Conservation (phyloP, 2,888 invertebrate species). For the Oeneis ivallda region DNA sequence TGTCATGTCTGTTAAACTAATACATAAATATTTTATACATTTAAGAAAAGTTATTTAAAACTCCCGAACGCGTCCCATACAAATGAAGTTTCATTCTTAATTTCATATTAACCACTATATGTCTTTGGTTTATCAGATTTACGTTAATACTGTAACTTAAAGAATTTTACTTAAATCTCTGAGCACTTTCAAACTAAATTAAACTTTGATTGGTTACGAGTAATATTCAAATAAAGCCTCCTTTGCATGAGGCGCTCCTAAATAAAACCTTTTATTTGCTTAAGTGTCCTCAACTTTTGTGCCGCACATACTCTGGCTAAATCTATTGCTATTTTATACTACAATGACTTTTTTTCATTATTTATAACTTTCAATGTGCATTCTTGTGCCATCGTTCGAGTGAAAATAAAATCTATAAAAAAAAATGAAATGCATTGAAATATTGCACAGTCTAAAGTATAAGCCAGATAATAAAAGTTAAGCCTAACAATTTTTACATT, state of each 20-base stretch:
- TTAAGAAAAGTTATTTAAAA: too few species aligned
- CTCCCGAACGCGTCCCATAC: too few species aligned
- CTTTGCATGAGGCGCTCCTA: neutral
- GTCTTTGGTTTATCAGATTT: too few species aligned
- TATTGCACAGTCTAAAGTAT: conserved; percentile 30
- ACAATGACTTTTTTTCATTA: conserved; percentile 14
- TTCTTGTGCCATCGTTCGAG: conserved; percentile 30
- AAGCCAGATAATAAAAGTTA: conserved; percentile 28
- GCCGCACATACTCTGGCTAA: conserved; percentile 27
- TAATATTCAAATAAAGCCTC: too few species aligned
- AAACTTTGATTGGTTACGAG: too few species aligned
- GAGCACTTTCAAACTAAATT: too few species aligned
- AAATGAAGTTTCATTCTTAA: too few species aligned
- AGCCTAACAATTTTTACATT: neutral
- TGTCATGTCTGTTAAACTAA: too few species aligned
- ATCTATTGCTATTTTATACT: conserved; percentile 23
- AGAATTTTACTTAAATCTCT: neutral
- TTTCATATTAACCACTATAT: too few species aligned
- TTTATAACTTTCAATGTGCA: conserved; percentile 9
- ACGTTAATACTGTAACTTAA: too few species aligned
- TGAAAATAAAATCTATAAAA: conserved; percentile 12
- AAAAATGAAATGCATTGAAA: conserved; percentile 3
- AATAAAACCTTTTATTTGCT: neutral
- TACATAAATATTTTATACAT: too few species aligned
- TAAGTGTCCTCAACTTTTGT: conserved; percentile 13